Percentiles rank a stretch among this genome's conserved stretches.
Evolutionary conservation across 2,888 invertebrate genomes (phyloP).

Genomic region (Magallana nippona): DNA sequence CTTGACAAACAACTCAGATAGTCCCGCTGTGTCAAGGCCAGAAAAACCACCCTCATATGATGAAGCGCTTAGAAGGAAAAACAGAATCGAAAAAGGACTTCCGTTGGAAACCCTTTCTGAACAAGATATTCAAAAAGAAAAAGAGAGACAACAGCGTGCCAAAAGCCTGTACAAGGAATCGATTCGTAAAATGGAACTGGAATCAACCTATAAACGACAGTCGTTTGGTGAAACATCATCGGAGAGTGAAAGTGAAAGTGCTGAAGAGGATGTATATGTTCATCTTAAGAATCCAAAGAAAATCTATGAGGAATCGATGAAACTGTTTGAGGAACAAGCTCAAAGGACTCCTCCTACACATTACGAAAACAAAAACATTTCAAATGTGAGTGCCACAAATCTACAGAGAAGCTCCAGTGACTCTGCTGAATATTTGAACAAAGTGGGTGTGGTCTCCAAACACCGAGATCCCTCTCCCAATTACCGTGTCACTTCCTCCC

Average conservation of each 20-base stretch:
- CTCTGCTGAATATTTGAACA: conserved; percentile 51
- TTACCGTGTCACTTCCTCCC: conserved; percentile 11
- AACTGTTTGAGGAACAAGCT: conserved; percentile 59
- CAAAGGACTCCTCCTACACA: conserved; percentile 27
- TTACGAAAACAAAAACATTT: conserved; percentile 41
- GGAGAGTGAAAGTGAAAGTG: conserved; percentile 48
- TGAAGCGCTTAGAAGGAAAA: conserved; percentile 72
- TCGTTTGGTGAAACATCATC: conserved; percentile 46
- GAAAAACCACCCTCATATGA: conserved; percentile 73
- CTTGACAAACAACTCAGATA: conserved; percentile 42
- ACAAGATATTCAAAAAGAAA: conserved; percentile 63
- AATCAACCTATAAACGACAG: conserved; percentile 28
- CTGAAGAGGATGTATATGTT: conserved; percentile 52
- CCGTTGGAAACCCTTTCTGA: conserved; percentile 61
- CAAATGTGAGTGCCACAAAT: conserved; percentile 44
- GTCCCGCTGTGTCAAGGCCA: conserved; percentile 59
- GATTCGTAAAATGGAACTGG: conserved; percentile 58
- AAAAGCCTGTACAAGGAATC: conserved; percentile 74
- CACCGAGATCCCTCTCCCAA: conserved; percentile 44
- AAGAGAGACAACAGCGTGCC: conserved; percentile 70
- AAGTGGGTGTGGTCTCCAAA: conserved; percentile 8
- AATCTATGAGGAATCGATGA: conserved; percentile 73
- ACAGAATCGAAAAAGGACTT: conserved; percentile 60
- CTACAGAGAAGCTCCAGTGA: conserved; percentile 61
- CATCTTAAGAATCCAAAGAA: conserved; percentile 58